Percentiles rank a stretch among this genome's conserved stretches.
phyloP scores from a whole-genome alignment of 2,888 invertebrate genomes.

The Emesis castigata region DNA sequence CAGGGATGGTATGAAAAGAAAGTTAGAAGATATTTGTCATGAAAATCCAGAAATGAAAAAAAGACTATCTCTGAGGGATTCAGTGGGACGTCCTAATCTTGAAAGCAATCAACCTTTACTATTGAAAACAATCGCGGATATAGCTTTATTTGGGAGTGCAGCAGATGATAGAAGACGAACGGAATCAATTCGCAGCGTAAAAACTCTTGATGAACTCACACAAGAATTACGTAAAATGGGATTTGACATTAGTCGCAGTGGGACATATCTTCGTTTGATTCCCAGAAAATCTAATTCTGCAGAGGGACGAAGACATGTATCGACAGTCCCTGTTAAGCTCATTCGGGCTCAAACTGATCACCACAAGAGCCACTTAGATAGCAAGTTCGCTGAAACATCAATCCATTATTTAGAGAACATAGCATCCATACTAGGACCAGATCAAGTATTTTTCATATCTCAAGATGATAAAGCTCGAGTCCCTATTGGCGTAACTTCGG shows the following conservation, averaged over 20 bases:
- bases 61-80: constrained; percentile 67
- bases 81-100: constrained; percentile 65
- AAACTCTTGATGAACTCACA: constrained; percentile 61
- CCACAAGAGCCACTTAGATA: constrained; percentile 43
- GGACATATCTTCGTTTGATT: constrained; percentile 62
- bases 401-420: constrained; percentile 54
- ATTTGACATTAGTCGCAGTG: constrained; percentile 59
- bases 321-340: constrained; percentile 61
- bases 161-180: constrained; percentile 61
- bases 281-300: constrained; percentile 45
- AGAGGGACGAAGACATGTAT: constrained; percentile 62
- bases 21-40: constrained; percentile 67
- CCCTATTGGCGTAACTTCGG: constrained; percentile 71
- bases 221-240: constrained; percentile 55
- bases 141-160: constrained; percentile 66
- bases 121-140: constrained; percentile 65
- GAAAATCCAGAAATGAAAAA: constrained; percentile 64
- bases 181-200: constrained; percentile 56
- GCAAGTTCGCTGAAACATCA: constrained; percentile 46
- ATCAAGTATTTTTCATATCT: constrained; percentile 48
- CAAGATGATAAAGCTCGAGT: constrained; percentile 16
- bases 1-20: constrained; percentile 66
- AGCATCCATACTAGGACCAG: constrained; percentile 60
- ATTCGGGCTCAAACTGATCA: constrained; percentile 56
- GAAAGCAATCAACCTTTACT: constrained; percentile 63